A percentile compares a stretch with the other conserved stretches of the same genome.
These are phyloP conservation scores for Helicolenus hilgendorfi DNA, from an alignment of 2,797 vertebrate genomes.

Conservation along the genomic window DNA sequence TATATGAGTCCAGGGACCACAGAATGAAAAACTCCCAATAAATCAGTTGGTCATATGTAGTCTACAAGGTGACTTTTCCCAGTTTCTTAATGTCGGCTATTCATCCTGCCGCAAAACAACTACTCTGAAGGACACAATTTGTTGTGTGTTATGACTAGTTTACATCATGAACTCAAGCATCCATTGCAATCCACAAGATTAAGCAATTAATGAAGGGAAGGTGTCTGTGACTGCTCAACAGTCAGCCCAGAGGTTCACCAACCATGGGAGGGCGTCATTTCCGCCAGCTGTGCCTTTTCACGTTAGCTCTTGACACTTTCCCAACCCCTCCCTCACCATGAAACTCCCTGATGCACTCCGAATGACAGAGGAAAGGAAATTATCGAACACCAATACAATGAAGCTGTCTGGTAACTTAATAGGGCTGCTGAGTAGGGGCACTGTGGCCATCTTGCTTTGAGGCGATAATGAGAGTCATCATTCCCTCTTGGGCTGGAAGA, in stretches of 20 bases:
- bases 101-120: constrained; percentile 17
- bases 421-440: constrained; percentile 80
- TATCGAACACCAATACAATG: constrained; percentile 87
- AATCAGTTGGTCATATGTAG: constrained; percentile 47
- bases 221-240: constrained; percentile 23
- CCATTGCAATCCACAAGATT: neutral
- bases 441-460: constrained; percentile 84
- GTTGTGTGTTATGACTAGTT: constrained; percentile 11
- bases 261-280: constrained; percentile 43
- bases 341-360: constrained; percentile 77
- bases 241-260: constrained; percentile 33
- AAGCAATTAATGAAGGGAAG: constrained; percentile 23
- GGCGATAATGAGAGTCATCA: constrained; percentile 88
- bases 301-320: constrained; percentile 44
- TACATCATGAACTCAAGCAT: constrained; percentile 21
- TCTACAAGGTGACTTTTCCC: constrained; percentile 36
- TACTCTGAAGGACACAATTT: constrained; percentile 14
- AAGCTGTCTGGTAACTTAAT: constrained; percentile 87
- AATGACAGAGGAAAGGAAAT: constrained; percentile 84
- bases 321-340: constrained; percentile 29
- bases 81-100: constrained; percentile 22
- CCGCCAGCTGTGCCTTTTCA: constrained; percentile 75
- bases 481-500: constrained; percentile 81
- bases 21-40: constrained; percentile 56
- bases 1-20: constrained; percentile 21